Evolutionary conservation across 2,797 vertebrate species (phyloP), one percentile per base, ranked within the genome.

Genomic region (Microchirus variegatus): DNA sequence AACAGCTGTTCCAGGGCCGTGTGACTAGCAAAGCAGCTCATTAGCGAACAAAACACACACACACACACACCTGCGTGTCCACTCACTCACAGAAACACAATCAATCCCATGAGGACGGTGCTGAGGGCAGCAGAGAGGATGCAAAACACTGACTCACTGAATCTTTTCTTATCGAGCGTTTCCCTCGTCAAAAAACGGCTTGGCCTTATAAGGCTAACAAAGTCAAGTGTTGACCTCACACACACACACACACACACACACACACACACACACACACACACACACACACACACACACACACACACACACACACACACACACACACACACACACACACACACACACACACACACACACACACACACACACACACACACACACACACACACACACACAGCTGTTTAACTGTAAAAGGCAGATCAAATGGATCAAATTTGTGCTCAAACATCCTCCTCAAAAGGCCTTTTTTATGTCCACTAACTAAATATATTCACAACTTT

Each of bases 61-160:
- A 59, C 44, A 53, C 45, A 49, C 52, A 54, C 36, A 48, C 41
- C 17, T 18, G 53, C 45, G 35, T 38, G 47, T 41, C 61, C 55
- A 63, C 65, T 43, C 18, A 17, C 18, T 36, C 15, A 67, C 3
- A 18, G 8, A 35, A 2, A 69, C 53, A 66, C 53, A 50, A 53
- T 59, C 72, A 37, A 49, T 38, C 77, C 72, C 77, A 68, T 63
- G 3, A 64, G 75, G 72, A 56, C 63, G 73, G 59, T 51, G 38
- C 42, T 45, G 35, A 45, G 63, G 73, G 64, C 65, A 70, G 37
- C 49, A 42, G 53, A 78, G 77, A 89, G 85, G 78, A 86, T 85
- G 79, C 65, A 70, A 89, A 84, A 55, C 44, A 47, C 58, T 89
- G 87, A 89, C 82, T 89, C 87, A 87, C 60, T n/a, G n/a, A n/a